Base-by-base conservation (phyloP, 2,113 vertebrate genomes). In the Oryctolagus cuniculus region DNA sequence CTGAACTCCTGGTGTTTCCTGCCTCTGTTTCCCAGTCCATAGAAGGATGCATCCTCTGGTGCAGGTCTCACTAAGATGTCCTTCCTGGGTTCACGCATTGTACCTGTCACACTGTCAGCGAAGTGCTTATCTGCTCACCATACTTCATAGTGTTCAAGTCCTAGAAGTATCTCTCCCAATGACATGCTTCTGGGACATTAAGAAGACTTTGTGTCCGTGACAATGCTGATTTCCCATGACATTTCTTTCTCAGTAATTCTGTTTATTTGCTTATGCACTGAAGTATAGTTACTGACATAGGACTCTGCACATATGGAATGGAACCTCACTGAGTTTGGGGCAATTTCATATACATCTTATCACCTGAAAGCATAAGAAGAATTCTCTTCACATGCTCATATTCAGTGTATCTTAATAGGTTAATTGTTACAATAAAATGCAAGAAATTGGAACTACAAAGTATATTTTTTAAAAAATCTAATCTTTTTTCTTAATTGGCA, bases 161-260 rank as follows among this genome's bases (percentile, higher is more conserved):
- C 36, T 66, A 78, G 72, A 85, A n/a, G 15, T 38, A 9, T 86
- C 75, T 75, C 36, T 22, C 16, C 74, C 27, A 21, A 25, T 53
- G 38, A 10, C 63, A 49, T 38, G 19, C 49, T 74, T 6, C 44
- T 49, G 24, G 75, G n/a, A 83, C 73, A 66, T 87, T 78, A 75
- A 72, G 49, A 34, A 91, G 73, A 16, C 29, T 9, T 61, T 61
- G 38, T 63, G 27, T 58, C 49, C 31, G 12, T 0, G 9, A 13
- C 24, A 29, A 11, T 55, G 10, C 31, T 75, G 9, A 61, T 34
- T 77, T 94, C 38, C 27, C 22, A 16, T 64, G 61, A 11, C 22
- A 75, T 83, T 89, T 75, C 29, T 22, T 85, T 82, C 44, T 69
- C 10, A 67, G 51, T 17, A 94, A 73, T 93, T 94, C 38, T 38